Evolutionary conservation across 2,113 vertebrate genomes (phyloP).

Genomic region (human): GRCh38 chr2:105185001-105185500

Average conservation of each 20-base stretch:
- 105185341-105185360: not conserved
- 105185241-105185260: not conserved
- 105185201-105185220: not conserved
- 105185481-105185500: not conserved
- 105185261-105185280: not conserved
- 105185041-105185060: not conserved
- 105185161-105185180: not conserved
- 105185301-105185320: not conserved
- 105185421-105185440: not conserved
- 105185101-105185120: no score
- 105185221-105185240: fast-evolving
- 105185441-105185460: not conserved
- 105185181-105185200: not conserved
- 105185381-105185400: not conserved
- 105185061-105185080: not conserved
- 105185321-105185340: not conserved
- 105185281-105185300: not conserved
- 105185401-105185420: not conserved
- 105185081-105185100: no score
- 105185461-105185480: not conserved
- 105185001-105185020: not conserved
- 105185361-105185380: not conserved
- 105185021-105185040: not conserved
- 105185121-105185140: not conserved
- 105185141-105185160: not conserved